Base-by-base conservation (phyloP, 2,797 vertebrate species). In the Sphaeramia orbicularis region DNA sequence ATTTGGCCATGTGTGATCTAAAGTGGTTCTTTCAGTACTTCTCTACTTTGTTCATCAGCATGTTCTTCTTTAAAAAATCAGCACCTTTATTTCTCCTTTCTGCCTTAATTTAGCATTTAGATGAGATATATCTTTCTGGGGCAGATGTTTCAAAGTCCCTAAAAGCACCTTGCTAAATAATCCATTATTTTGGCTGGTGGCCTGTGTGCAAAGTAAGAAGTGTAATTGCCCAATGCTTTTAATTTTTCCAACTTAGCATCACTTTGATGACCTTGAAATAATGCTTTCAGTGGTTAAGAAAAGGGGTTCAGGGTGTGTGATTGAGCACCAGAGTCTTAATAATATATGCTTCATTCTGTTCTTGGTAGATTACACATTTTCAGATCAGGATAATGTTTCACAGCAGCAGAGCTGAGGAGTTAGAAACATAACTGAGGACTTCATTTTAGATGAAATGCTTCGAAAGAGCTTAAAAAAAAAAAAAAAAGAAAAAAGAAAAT, bases 231-330 rank as follows among this genome's bases (percentile, higher is more conserved):
- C 7, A 7, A 6, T 15, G 37, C 38, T 62, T 78, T 59, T 1
- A 2, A 8, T 32, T 32, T 61, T 44, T 44, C 30, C 6, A 40
- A 18, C 43, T 24, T 56, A 8, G 32, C 48, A 44, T 30, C 13
- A 50, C 61, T 70, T 56, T 71, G 27, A 73, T 49, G 47, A 49
- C 52, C 69, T 72, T 52, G 2, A 54, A 66, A 76, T 50, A 27
- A 55, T 44, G n/a, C 48, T 57, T 43, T 52, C 11, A 16, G 35
- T 42, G 27, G 35, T 10, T 1, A 27, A 12, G 16, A 7, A 10
- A 58, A 52, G 55, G 12, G 8, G 10, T 52, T 67, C 3, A 5
- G 8, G 11, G 24, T 12, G 1, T 51, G 16, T 15, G 21, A 58
- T 27, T 10, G 42, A 65, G 35, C 0, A 11, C 30, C 2, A 18